Percentiles rank a stretch among this genome's conserved stretches.
Conservation (phyloP, 1,140 invertebrate species). For the Formica exsecta region DNA sequence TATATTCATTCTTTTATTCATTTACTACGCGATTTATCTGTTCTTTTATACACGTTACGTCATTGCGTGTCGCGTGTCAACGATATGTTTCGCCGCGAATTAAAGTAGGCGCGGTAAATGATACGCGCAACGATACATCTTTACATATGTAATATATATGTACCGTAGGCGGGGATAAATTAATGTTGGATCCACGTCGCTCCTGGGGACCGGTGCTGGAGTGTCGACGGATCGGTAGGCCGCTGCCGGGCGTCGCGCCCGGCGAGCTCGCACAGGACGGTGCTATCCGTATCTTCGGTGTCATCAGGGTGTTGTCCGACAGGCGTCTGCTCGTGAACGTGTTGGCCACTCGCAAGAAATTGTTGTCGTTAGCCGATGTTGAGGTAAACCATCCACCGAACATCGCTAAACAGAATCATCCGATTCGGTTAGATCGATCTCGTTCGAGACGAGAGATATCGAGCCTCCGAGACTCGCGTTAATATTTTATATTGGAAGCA, state of each 20-base stretch:
- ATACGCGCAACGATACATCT: background rate
- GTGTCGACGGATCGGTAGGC: constrained; percentile 93
- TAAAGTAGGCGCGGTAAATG: background rate
- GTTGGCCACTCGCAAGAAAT: constrained; percentile 94
- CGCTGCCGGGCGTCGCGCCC: constrained; percentile 92
- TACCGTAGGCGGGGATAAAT: constrained; percentile 95
- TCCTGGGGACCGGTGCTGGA: constrained; percentile 96
- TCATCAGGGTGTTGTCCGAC: constrained; percentile 96
- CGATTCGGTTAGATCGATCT: background rate
- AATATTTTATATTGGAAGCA: background rate
- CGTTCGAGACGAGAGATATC: background rate
- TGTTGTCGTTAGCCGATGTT: constrained; percentile 93
- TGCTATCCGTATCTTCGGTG: constrained; percentile 94
- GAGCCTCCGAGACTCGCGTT: background rate
- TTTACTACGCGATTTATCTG: background rate
- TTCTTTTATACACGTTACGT: background rate
- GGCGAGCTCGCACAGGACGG: constrained; percentile 95
- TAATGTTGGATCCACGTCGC: constrained; percentile 93
- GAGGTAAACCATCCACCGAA: constrained; percentile 91
- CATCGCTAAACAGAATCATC: constrained; percentile 32
- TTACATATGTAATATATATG: background rate
- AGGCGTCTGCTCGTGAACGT: constrained; percentile 93
- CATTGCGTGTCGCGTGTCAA: background rate
- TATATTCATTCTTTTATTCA: background rate
- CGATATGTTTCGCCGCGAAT: background rate